A percentile compares a stretch with the other conserved stretches of the same genome.
These are phyloP conservation scores for Sciurus vulgaris DNA, from an alignment of 2,797 vertebrate species.

Conservation along the genomic window DNA sequence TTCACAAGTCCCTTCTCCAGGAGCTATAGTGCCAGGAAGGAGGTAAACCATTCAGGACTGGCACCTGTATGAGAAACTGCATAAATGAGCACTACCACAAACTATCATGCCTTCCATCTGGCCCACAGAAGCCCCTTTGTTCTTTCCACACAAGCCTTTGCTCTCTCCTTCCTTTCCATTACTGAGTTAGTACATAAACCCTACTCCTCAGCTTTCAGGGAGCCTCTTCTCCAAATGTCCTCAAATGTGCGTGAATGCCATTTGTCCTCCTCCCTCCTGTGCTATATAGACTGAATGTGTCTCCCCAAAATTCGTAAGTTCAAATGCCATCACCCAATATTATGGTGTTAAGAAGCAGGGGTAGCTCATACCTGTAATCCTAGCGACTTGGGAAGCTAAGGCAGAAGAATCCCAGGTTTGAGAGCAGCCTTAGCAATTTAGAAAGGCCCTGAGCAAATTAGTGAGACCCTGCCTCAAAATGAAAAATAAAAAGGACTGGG, in stretches of 20 bases:
- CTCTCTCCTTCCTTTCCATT: neutral
- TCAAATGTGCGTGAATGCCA: neutral
- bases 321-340: neutral
- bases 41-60: neutral
- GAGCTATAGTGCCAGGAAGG: neutral
- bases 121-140: neutral
- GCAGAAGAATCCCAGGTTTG: too few species aligned
- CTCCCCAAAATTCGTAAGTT: neutral
- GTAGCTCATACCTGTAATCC: too few species aligned
- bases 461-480: too few species aligned
- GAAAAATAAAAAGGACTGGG: too few species aligned
- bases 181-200: neutral
- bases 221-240: neutral
- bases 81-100: slow-evolving; percentile 28
- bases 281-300: neutral
- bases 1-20: neutral
- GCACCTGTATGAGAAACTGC: neutral
- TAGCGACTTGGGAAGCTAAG: too few species aligned
- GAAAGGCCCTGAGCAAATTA: too few species aligned
- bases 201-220: neutral
- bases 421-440: too few species aligned
- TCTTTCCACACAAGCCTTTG: neutral
- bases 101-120: neutral
- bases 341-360: neutral
- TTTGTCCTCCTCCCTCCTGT: neutral